phyloP scores from a whole-genome alignment of 92 coral and sea anemone species.

The Umimayanthus chanpuru region DNA sequence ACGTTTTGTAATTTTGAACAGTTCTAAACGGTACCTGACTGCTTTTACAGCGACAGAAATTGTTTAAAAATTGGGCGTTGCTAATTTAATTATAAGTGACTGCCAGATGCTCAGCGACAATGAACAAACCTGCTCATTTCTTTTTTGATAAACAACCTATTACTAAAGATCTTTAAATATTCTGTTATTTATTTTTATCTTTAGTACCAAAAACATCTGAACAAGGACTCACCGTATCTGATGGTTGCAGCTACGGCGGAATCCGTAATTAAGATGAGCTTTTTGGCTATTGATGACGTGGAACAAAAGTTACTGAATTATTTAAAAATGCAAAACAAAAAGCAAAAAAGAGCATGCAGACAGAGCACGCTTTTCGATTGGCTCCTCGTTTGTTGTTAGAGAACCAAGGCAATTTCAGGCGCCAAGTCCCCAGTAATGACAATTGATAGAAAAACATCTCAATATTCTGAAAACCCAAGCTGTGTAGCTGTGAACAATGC shows the following conservation, averaged over 20 bases:
- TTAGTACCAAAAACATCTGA: background rate
- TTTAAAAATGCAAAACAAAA: background rate
- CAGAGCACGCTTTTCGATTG: background rate
- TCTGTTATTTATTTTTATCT: slow-evolving; percentile 1
- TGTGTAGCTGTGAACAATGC: slow-evolving; percentile 35
- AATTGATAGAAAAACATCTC: background rate
- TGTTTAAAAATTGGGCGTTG: slow-evolving; percentile 6
- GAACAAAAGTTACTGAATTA: background rate
- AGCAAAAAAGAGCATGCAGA: background rate
- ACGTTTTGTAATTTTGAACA: background rate
- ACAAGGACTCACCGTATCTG: slow-evolving; percentile 24
- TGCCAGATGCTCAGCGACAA: slow-evolving; percentile 1
- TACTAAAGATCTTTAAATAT: background rate
- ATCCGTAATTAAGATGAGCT: background rate
- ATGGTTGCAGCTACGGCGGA: background rate
- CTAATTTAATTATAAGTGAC: slow-evolving; percentile 1
- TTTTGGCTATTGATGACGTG: background rate
- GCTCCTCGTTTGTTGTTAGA: background rate
- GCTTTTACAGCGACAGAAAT: slow-evolving; percentile 10
- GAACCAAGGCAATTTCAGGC: background rate
- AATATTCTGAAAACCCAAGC: slow-evolving; percentile 29
- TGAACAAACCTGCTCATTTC: background rate
- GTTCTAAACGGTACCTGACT: background rate
- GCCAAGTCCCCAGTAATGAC: too few relatives aligned
- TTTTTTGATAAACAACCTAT: slow-evolving; percentile 20